Conservation (phyloP, 2,888 invertebrate species). For the Eupithecia exiguata region DNA sequence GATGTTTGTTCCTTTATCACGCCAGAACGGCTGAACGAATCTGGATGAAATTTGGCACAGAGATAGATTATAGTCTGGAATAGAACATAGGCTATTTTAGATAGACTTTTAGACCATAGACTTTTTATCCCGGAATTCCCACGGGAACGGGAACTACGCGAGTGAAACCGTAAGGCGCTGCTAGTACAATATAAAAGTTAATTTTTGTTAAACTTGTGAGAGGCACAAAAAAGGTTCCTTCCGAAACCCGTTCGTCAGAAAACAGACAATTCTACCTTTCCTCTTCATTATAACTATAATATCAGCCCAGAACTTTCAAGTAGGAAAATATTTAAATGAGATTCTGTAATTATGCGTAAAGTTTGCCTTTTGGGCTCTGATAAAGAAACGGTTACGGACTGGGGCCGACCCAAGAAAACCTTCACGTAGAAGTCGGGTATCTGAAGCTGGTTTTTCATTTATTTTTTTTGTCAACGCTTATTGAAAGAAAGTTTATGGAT, state of each 20-base stretch:
- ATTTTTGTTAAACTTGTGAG: too few relatives aligned
- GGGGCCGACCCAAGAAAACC: conserved; percentile 36
- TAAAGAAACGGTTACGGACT: conserved; percentile 51
- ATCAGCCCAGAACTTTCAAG: conserved; percentile 47
- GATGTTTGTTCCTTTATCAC: too few relatives aligned
- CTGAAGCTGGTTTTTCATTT: background rate
- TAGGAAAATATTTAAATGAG: conserved; percentile 63
- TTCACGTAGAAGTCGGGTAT: conserved; percentile 14
- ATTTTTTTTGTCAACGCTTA: background rate
- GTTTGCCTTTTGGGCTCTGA: conserved; percentile 51
- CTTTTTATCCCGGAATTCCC: too few relatives aligned
- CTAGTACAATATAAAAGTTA: too few relatives aligned
- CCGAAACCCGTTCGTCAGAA: conserved; percentile 22
- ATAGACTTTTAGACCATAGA: too few relatives aligned
- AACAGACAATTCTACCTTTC: conserved; percentile 25
- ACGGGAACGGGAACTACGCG: too few relatives aligned
- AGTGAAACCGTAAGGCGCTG: too few relatives aligned
- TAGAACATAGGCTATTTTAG: too few relatives aligned
- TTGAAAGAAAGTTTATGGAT: too few relatives aligned
- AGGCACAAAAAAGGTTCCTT: background rate
- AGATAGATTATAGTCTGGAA: too few relatives aligned
- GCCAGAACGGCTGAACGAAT: too few relatives aligned
- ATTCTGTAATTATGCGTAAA: conserved; percentile 59
- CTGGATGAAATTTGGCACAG: too few relatives aligned
- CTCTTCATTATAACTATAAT: conserved; percentile 35